phyloP scores from a whole-genome alignment of 2,888 invertebrate species.

The Eucera pruinosa region DNA sequence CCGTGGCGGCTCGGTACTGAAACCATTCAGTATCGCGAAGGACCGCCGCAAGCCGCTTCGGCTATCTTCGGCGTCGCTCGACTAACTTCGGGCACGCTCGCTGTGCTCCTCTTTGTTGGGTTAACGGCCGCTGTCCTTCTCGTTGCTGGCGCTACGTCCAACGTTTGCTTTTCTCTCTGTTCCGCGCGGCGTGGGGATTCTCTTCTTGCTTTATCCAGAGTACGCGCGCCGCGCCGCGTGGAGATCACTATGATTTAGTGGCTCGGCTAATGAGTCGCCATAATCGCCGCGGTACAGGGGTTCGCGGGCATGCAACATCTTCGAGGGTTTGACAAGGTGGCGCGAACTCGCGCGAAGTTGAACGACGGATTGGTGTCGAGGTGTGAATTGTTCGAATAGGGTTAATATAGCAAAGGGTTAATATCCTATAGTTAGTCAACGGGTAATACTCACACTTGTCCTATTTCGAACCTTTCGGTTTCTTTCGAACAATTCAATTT shows the following conservation, averaged over 20 bases:
- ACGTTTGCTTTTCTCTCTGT: constrained; percentile 38
- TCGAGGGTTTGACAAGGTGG: constrained; percentile 23
- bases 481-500: too few species aligned
- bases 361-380: too few species aligned
- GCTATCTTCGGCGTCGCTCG: constrained; percentile 67
- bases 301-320: constrained; percentile 35
- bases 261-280: constrained; percentile 78
- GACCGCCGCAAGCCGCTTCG: constrained; percentile 75
- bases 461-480: too few species aligned
- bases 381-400: too few species aligned
- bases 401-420: too few species aligned
- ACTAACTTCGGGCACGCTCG: constrained; percentile 67
- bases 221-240: constrained; percentile 25
- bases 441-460: too few species aligned
- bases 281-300: constrained; percentile 71
- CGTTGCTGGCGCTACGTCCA: constrained; percentile 21
- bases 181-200: constrained; percentile 14
- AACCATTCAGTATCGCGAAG: constrained; percentile 78
- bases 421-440: too few species aligned
- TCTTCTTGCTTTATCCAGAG: constrained; percentile 33
- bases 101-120: constrained; percentile 32
- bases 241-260: constrained; percentile 78
- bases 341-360: background rate
- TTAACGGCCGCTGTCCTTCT: constrained; percentile 13
- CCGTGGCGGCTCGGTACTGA: constrained; percentile 83